Evolutionary conservation across 2,113 vertebrate genomes (phyloP).

Genomic region (Mormoops blainvillei): DNA sequence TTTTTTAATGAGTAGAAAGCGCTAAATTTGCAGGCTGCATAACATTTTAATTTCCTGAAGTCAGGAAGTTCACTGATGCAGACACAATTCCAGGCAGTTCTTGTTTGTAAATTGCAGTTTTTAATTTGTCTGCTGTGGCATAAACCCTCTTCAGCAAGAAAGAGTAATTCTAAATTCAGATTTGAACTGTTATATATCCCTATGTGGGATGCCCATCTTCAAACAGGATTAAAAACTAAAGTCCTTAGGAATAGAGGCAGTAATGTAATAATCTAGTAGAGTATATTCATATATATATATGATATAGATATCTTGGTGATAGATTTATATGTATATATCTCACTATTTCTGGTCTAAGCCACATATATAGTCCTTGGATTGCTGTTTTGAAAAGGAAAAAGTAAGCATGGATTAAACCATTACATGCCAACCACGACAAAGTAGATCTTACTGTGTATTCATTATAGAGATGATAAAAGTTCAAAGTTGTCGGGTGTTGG

Average conservation of each 20-base stretch:
- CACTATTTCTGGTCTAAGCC: neutral
- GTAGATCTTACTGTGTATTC: neutral
- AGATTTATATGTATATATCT: too few relatives aligned
- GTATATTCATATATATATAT: neutral
- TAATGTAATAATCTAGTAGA: neutral
- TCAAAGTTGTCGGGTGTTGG: neutral
- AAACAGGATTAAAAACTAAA: slow-evolving; percentile 8
- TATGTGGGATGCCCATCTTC: neutral
- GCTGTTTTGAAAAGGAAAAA: slow-evolving; percentile 1
- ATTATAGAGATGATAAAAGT: neutral
- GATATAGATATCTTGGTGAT: too few relatives aligned
- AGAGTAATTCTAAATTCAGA: slow-evolving; percentile 1
- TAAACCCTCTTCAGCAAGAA: neutral
- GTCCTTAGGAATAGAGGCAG: neutral
- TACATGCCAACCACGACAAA: neutral
- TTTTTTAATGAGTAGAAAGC: slow-evolving; percentile 59
- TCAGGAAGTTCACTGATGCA: slow-evolving; percentile 49
- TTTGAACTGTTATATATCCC: neutral
- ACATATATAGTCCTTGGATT: neutral
- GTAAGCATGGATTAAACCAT: neutral
- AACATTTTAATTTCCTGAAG: slow-evolving; percentile 57
- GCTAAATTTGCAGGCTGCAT: slow-evolving; percentile 50
- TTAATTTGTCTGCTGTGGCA: slow-evolving; percentile 42
- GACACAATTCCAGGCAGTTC: slow-evolving; percentile 7
- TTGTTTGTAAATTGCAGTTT: slow-evolving; percentile 44